Percentiles rank a stretch among this genome's conserved stretches.
Evolutionary conservation across 2,888 invertebrate genomes (phyloP).

Genomic region (Fragum fragum): DNA sequence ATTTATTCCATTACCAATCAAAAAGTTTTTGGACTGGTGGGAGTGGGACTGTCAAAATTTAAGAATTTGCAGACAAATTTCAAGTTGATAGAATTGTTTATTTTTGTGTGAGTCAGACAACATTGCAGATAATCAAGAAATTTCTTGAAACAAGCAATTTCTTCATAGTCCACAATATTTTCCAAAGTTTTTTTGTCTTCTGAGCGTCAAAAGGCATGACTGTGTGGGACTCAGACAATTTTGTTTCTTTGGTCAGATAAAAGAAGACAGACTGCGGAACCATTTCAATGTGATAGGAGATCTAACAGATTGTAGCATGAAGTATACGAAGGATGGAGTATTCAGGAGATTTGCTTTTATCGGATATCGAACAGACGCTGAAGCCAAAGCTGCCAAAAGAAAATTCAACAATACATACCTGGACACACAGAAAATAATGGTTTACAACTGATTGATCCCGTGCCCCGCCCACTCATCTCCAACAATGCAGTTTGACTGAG

Average conservation of each 20-base stretch:
- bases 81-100: too few species aligned
- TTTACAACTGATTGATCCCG: too few species aligned
- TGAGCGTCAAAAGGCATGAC: background rate
- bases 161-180: background rate
- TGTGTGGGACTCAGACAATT: background rate
- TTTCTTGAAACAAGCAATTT: too few species aligned
- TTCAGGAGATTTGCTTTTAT: conserved; percentile 98
- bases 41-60: too few species aligned
- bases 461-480: too few species aligned
- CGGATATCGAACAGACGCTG: conserved; percentile 94
- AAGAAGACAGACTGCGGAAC: conserved; percentile 92
- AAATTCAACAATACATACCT: conserved; percentile 95
- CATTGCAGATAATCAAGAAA: background rate
- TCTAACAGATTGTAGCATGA: conserved; percentile 97
- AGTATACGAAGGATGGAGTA: conserved; percentile 96
- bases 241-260: too few species aligned
- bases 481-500: too few species aligned
- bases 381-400: conserved; percentile 92
- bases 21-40: too few species aligned
- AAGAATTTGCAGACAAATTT: too few species aligned
- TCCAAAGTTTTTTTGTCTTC: too few species aligned
- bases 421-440: conserved; percentile 93
- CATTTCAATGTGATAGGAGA: conserved; percentile 93
- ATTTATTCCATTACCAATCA: too few species aligned
- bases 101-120: background rate